Percentiles rank a stretch among this genome's conserved stretches.
Evolutionary conservation across 2,888 invertebrate genomes (phyloP).

Genomic region (Sminthurinus aureus): DNA sequence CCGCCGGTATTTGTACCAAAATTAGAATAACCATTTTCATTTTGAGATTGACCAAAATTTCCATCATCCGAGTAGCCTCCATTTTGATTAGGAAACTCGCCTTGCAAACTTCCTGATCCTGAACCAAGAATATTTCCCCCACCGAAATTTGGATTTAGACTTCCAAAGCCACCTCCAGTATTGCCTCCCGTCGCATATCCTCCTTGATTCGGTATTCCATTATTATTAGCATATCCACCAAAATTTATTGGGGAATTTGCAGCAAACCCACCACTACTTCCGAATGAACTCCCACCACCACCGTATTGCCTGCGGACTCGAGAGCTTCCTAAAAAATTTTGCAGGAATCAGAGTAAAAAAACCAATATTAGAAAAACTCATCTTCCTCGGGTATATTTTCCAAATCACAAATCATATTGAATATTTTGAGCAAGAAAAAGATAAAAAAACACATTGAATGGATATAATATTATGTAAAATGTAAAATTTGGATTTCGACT

Average conservation of each 20-base stretch:
- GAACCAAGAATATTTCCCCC: not conserved
- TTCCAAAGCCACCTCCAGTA: not conserved
- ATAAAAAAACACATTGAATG: not conserved
- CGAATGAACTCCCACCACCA: not conserved
- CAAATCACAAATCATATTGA: too few species aligned
- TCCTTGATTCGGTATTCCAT: not conserved
- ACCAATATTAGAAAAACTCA: constrained; percentile 20
- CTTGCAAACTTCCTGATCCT: not conserved
- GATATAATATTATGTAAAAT: too few species aligned
- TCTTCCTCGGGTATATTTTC: not conserved
- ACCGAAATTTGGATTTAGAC: not conserved
- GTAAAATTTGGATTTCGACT: not conserved
- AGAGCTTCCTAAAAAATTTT: not conserved
- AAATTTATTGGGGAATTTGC: not conserved
- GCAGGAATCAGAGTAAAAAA: not conserved
- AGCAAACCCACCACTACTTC: not conserved
- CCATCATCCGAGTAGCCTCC: not conserved
- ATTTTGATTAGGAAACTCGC: too few species aligned
- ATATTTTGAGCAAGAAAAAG: not conserved
- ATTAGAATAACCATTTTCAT: not conserved
- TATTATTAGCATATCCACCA: not conserved
- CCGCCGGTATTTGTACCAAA: not conserved
- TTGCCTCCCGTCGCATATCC: not conserved
- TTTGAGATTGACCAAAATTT: not conserved
- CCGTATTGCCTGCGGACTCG: constrained; percentile 23